Conservation (phyloP, 2,888 invertebrate genomes). For the Galerucella pusilla region DNA sequence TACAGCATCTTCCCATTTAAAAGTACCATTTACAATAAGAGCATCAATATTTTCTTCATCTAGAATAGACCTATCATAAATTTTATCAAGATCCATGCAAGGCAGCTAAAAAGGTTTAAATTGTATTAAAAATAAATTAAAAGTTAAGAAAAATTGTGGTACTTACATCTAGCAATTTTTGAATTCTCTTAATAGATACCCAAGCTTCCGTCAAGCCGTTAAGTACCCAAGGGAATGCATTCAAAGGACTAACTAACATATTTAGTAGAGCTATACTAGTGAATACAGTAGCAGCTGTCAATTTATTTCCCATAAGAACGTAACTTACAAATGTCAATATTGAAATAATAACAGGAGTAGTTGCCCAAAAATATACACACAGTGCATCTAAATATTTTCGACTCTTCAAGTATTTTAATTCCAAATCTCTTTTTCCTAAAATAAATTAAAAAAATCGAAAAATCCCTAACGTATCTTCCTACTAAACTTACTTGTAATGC, state of each 20-base stretch:
- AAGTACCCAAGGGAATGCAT: slow-evolving; percentile 98
- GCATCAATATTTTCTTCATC: slow-evolving; percentile 66
- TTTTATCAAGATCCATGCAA: slow-evolving; percentile 72
- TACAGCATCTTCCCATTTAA: slow-evolving; percentile 69
- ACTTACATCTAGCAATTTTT: slow-evolving; percentile 81
- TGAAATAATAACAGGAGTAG: slow-evolving; percentile 92
- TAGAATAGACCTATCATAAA: slow-evolving; percentile 67
- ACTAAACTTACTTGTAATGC: slow-evolving; percentile 72
- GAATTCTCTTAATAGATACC: slow-evolving; percentile 91
- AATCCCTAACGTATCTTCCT: background rate
- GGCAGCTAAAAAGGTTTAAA: slow-evolving; percentile 66
- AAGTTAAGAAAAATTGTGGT: slow-evolving; percentile 8
- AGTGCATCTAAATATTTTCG: slow-evolving; percentile 96
- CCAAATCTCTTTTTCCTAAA: slow-evolving; percentile 74
- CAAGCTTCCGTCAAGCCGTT: slow-evolving; percentile 96
- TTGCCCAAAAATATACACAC: slow-evolving; percentile 99
- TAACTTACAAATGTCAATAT: slow-evolving; percentile 86
- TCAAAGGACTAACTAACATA: slow-evolving; percentile 92
- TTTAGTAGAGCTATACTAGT: slow-evolving; percentile 94
- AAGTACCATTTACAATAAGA: slow-evolving; percentile 71
- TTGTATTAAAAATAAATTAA: background rate
- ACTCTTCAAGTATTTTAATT: slow-evolving; percentile 82
- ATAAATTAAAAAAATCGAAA: slow-evolving; percentile 21
- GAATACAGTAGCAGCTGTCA: slow-evolving; percentile 92
- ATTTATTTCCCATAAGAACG: slow-evolving; percentile 78